A percentile compares a stretch with the other conserved stretches of the same genome.
Conservation (phyloP, 1,140 invertebrate genomes). For the Drosophila ohnishii region DNA sequence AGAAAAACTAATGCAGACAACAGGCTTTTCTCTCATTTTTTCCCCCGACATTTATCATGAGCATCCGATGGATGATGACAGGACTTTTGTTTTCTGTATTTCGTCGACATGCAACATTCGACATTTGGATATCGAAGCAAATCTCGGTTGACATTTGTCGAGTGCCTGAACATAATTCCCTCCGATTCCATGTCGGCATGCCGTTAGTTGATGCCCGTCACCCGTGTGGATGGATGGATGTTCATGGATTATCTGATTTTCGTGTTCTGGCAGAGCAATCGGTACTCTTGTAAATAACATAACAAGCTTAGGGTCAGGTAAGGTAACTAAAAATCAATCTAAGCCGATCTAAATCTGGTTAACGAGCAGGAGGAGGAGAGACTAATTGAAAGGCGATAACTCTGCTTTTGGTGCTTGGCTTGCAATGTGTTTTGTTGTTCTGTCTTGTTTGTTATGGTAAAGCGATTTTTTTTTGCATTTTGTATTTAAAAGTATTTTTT, state of each 20-base stretch:
- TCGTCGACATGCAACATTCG: not conserved
- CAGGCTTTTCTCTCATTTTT: conserved; percentile 21
- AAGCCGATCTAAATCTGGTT: conserved; percentile 17
- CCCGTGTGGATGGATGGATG: conserved; percentile 55
- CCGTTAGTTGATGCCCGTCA: conserved; percentile 59
- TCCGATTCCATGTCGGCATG: conserved; percentile 20
- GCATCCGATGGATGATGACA: conserved; percentile 24
- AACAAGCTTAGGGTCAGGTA: conserved; percentile 34
- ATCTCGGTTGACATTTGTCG: conserved; percentile 38
- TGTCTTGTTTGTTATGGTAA: conserved; percentile 5
- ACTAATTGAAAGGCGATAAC: conserved; percentile 42
- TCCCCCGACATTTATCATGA: conserved; percentile 7
- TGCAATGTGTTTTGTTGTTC: conserved; percentile 23
- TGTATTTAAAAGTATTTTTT: not conserved
- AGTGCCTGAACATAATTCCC: conserved; percentile 42
- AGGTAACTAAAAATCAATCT: conserved; percentile 51
- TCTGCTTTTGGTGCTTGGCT: conserved; percentile 19
- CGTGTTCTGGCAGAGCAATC: conserved; percentile 58
- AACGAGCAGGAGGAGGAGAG: conserved; percentile 11
- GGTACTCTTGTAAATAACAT: conserved; percentile 76
- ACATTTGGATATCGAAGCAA: conserved; percentile 11
- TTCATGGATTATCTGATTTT: conserved; percentile 81
- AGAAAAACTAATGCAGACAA: conserved; percentile 18
- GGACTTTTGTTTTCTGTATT: conserved; percentile 24
- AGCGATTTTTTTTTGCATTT: not conserved